Base-by-base conservation (phyloP, 2,113 vertebrate species). In the Sprattus sprattus region DNA sequence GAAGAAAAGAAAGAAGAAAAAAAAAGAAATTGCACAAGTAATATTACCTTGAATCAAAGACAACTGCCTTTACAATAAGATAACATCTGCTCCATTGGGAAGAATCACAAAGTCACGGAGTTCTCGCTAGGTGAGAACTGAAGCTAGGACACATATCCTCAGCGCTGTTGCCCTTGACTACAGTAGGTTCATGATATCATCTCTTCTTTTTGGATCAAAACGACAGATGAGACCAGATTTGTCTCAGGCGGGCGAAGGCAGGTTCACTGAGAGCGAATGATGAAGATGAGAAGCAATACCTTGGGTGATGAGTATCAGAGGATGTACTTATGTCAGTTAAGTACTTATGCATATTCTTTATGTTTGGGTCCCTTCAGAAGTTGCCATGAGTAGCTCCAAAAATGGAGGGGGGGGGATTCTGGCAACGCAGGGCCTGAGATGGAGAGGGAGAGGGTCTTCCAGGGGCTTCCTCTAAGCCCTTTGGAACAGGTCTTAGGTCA, bases 301-400 rank as follows among this genome's bases (percentile, higher is more conserved):
- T 78, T 16, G 71, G 64, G 71, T 16, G 15, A 32, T 78, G 28
- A 39, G 71, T 32, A 78, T 78, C 64, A 32, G 10, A 78, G 71
- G 13, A 44, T 5, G 71, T 78, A 78, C 71, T 39, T 32, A 32
- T 39, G 11, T 78, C 28, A 78, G 28, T 78, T 78, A 78, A 78
- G 71, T 78, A 78, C 32, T 78, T 39, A 28, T 78, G 71, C 71
- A 78, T 78, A 78, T 78, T 78, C 71, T 78, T 78, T 78, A 78
- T 39, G 10, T 78, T 78, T 13, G 15, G 71, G 32, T 78, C 71
- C 28, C 32, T 78, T 78, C 71, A 71, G 71, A 78, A 10, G 5
- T 39, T 39, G 71, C 71, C 28, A 78, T 11, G 25, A 15, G 16
- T 15, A 6, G 10, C 4, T 78, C 28, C 28, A 78, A 78, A 60